phyloP scores from a whole-genome alignment of 2,113 vertebrate genomes.

The Channa argus region DNA sequence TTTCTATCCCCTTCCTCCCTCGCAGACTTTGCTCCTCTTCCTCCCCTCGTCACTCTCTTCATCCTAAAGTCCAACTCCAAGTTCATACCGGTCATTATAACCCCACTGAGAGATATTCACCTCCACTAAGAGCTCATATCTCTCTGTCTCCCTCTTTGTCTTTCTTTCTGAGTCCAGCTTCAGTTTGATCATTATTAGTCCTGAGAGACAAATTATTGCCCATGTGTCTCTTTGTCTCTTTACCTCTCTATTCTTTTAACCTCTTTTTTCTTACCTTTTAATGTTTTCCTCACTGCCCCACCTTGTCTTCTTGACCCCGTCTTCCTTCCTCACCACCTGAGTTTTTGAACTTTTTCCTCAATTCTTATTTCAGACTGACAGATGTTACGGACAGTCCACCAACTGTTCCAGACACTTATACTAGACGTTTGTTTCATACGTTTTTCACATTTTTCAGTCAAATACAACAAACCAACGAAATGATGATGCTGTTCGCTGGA shows the following conservation, averaged over 20 bases:
- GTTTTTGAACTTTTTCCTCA: not conserved
- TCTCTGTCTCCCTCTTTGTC: slow-evolving; percentile 47
- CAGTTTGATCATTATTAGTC: slow-evolving; percentile 64
- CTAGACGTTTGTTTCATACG: too few relatives aligned
- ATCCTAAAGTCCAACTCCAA: slow-evolving; percentile 60
- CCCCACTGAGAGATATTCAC: slow-evolving; percentile 72
- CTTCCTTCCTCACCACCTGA: not conserved
- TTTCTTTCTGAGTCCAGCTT: slow-evolving; percentile 50
- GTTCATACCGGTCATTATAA: slow-evolving; percentile 65
- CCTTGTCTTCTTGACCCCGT: slow-evolving; percentile 18
- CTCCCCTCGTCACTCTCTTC: slow-evolving; percentile 28
- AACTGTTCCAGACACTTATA: too few relatives aligned
- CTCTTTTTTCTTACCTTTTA: slow-evolving; percentile 11
- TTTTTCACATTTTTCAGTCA: too few relatives aligned
- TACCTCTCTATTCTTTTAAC: not conserved
- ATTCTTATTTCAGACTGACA: not conserved
- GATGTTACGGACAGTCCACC: too few relatives aligned
- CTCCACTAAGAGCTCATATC: slow-evolving; percentile 64
- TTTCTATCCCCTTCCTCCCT: not conserved
- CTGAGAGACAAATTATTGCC: slow-evolving; percentile 63
- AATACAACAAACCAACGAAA: too few relatives aligned
- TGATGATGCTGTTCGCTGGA: too few relatives aligned
- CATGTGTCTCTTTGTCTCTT: slow-evolving; percentile 15
- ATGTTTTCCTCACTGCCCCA: not conserved
- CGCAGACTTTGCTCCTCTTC: slow-evolving; percentile 10